Percentiles rank a stretch among this genome's conserved stretches.
Conservation (phyloP, 2,113 vertebrate species). For the Neodon shergylaensis region DNA sequence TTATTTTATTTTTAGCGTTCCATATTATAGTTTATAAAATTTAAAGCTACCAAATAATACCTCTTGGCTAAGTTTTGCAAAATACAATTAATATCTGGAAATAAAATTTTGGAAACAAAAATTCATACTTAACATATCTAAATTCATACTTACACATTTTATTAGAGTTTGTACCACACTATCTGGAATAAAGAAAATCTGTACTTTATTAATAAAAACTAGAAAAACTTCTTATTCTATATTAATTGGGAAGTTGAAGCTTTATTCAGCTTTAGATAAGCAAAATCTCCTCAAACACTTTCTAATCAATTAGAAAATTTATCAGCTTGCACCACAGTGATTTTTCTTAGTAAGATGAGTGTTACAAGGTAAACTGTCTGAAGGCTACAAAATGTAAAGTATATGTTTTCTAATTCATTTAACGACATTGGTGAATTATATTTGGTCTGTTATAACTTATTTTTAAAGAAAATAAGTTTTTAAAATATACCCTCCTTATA, state of each 20-base stretch:
- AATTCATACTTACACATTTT: background rate
- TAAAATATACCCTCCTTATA: constrained; percentile 16
- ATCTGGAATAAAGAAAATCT: background rate
- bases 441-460: constrained; percentile 28
- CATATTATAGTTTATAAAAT: background rate
- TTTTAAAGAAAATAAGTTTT: constrained; percentile 6
- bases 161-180: background rate
- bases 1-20: background rate
- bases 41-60: background rate
- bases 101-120: background rate
- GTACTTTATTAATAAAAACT: background rate
- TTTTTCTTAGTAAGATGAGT: constrained; percentile 51
- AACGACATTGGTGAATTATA: constrained; percentile 47
- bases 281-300: background rate
- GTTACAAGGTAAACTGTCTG: background rate
- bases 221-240: background rate
- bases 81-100: background rate
- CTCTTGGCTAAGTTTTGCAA: background rate
- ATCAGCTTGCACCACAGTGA: constrained; percentile 29
- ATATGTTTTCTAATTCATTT: constrained; percentile 54
- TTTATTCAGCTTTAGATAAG: background rate
- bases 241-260: background rate
- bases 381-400: constrained; percentile 47
- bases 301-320: background rate
- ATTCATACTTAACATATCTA: background rate